phyloP scores from a whole-genome alignment of 1,140 invertebrate species.

The Anastrepha ludens region DNA sequence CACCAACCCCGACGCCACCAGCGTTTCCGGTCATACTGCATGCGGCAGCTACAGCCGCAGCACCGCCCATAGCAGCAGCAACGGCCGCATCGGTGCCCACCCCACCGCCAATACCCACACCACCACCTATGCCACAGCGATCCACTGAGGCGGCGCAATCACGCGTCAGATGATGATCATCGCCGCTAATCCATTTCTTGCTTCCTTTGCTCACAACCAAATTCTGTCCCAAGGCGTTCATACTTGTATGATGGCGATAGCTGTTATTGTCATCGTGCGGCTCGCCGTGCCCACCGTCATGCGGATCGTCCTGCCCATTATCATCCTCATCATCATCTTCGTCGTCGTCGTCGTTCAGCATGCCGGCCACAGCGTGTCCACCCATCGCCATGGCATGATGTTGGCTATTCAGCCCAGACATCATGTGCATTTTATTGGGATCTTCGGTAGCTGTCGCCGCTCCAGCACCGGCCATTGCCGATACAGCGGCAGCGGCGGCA shows the following conservation, averaged over 20 bases:
- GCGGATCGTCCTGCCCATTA: conserved; percentile 54
- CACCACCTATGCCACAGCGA: conserved; percentile 56
- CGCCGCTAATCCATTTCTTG: conserved; percentile 72
- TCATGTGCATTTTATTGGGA: conserved; percentile 67
- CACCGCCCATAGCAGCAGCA: conserved; percentile 62
- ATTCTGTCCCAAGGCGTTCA: conserved; percentile 70
- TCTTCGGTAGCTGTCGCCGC: conserved; percentile 60
- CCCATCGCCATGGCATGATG: conserved; percentile 61
- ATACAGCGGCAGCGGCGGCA: conserved; percentile 69
- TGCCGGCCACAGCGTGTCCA: conserved; percentile 57
- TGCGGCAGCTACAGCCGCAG: conserved; percentile 59
- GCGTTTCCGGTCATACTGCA: conserved; percentile 55
- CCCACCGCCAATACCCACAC: conserved; percentile 52
- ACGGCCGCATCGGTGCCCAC: conserved; percentile 58
- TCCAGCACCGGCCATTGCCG: conserved; percentile 67
- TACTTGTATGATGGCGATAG: conserved; percentile 66
- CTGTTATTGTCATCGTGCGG: conserved; percentile 59
- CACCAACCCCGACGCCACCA: conserved; percentile 53
- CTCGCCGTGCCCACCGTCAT: conserved; percentile 56
- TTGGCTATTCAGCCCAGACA: conserved; percentile 62
- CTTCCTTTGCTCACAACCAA: conserved; percentile 73
- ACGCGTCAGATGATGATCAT: conserved; percentile 64
- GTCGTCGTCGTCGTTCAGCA: conserved; percentile 66
- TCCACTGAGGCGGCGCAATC: conserved; percentile 53
- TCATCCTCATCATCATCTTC: conserved; percentile 69